These are phyloP conservation scores for Pelecanoides urinatrix DNA, from an alignment of 2,113 vertebrate genomes.

Conservation along the genomic window DNA sequence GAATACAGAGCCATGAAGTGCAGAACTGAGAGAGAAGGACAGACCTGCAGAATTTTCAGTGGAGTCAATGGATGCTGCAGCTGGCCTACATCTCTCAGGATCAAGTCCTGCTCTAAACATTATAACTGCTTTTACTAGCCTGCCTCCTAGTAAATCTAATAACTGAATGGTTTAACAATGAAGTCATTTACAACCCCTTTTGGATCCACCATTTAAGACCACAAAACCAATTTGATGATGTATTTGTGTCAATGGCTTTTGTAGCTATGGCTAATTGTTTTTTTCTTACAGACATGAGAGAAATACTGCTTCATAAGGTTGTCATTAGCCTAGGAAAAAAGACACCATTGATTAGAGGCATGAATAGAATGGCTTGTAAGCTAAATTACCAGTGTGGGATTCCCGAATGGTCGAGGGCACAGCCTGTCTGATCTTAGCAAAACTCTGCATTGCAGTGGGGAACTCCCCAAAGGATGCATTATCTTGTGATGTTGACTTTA, in stretches of 20 bases:
- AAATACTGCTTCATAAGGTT: constrained; percentile 49
- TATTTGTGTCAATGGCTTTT: constrained; percentile 18
- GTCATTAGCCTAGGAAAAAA: constrained; percentile 13
- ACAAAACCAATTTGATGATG: background rate
- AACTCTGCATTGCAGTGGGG: constrained; percentile 12
- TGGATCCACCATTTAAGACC: background rate
- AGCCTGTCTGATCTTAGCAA: constrained; percentile 8
- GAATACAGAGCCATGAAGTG: background rate
- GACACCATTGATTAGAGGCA: constrained; percentile 16
- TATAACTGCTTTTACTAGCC: constrained; percentile 2
- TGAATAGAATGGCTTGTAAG: constrained; percentile 44
- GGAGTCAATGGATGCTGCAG: background rate
- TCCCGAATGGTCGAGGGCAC: background rate
- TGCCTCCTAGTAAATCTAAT: constrained; percentile 5
- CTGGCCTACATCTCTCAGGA: background rate
- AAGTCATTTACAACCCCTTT: constrained; percentile 21
- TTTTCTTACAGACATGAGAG: background rate
- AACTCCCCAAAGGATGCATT: background rate
- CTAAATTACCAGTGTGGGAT: constrained; percentile 17
- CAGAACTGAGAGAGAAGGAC: background rate
- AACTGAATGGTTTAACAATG: background rate
- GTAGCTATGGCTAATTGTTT: background rate
- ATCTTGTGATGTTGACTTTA: constrained; percentile 3
- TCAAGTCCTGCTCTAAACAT: background rate
- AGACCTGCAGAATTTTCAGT: background rate